Conservation (phyloP, 2,888 invertebrate species). For the Drosophila mimetica region DNA sequence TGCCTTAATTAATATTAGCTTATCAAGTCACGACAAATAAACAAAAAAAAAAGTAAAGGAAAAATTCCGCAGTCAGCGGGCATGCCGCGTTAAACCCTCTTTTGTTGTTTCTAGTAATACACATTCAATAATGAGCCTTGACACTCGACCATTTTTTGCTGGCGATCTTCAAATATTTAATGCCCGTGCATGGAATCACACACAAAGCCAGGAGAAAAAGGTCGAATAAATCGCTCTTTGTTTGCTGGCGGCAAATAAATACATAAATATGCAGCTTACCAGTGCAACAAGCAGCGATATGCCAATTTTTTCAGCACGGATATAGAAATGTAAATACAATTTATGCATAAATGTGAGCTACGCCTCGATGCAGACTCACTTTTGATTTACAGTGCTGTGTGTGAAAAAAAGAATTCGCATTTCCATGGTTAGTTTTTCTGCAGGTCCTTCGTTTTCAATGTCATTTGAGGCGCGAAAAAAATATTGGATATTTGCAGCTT, state of each 20-base stretch:
- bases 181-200: conserved; percentile 7
- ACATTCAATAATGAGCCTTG: conserved; percentile 27
- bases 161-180: conserved; percentile 13
- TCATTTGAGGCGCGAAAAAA: conserved; percentile 15
- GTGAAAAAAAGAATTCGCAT: conserved; percentile 44
- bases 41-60: not conserved
- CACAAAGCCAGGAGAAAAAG: conserved; percentile 17
- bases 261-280: conserved; percentile 73
- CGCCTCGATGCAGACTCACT: conserved; percentile 21
- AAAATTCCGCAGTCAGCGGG: not conserved
- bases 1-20: conserved; percentile 7
- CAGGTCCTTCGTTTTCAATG: conserved; percentile 10
- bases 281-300: conserved; percentile 51
- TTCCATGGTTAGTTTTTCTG: conserved; percentile 9
- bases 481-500: conserved; percentile 33
- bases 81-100: conserved; percentile 2
- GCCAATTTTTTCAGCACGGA: conserved; percentile 51
- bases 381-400: conserved; percentile 66
- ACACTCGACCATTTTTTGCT: conserved; percentile 7
- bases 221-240: conserved; percentile 58
- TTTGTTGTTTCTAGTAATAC: conserved; percentile 13
- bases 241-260: conserved; percentile 63
- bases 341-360: conserved; percentile 43
- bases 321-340: conserved; percentile 65
- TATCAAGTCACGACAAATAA: not conserved